Evolutionary conservation across 2,797 vertebrate genomes (phyloP).

Genomic region (Crax fasciolata): DNA sequence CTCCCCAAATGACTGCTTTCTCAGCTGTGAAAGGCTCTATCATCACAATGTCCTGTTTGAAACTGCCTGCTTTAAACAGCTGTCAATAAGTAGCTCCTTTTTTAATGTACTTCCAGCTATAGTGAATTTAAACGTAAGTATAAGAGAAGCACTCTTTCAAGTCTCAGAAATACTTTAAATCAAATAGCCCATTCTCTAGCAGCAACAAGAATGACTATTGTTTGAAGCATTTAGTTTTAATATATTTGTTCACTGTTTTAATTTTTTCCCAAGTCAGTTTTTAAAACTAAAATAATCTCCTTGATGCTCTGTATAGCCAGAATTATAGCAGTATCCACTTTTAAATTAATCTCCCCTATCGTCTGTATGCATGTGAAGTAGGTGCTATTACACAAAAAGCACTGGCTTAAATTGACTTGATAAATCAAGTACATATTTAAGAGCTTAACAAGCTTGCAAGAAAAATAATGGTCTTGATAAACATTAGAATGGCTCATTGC

Average conservation of each 20-base stretch:
- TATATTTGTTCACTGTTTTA: constrained; percentile 1
- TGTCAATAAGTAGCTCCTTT: neutral
- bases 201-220: neutral
- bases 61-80: neutral
- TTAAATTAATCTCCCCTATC: constrained; percentile 35
- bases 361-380: neutral
- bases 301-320: constrained; percentile 15
- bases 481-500: constrained; percentile 15
- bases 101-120: neutral
- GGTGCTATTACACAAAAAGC: constrained; percentile 25
- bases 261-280: constrained; percentile 44
- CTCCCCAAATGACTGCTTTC: neutral
- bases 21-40: neutral
- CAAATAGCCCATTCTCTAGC: neutral
- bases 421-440: constrained; percentile 40
- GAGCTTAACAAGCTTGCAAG: constrained; percentile 28
- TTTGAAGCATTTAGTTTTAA: constrained; percentile 21
- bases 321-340: constrained; percentile 1
- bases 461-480: constrained; percentile 32
- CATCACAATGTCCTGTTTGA: neutral
- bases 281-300: constrained; percentile 47
- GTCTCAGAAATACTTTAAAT: neutral
- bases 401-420: neutral
- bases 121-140: neutral
- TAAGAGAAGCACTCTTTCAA: neutral